Conservation (phyloP, 1,140 invertebrate species). For the Bombus haemorrhoidalis region DNA sequence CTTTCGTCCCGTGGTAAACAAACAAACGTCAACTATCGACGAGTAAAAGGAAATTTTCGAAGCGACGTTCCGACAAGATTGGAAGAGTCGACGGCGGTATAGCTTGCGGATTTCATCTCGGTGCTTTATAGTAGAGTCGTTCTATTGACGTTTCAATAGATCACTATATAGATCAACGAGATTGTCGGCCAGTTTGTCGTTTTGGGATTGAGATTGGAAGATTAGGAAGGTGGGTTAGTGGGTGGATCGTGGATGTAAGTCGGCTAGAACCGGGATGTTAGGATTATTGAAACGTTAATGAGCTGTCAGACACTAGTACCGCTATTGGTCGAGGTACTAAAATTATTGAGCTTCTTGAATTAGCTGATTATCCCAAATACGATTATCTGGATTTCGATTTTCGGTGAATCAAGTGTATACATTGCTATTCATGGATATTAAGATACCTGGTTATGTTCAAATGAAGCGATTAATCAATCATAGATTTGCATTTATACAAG, state of each 20-base stretch:
- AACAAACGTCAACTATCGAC: not conserved
- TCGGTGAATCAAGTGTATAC: not conserved
- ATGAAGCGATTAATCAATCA: too few relatives aligned
- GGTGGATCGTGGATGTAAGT: not conserved
- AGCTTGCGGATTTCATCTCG: not conserved
- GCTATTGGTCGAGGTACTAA: not conserved
- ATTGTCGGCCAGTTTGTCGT: not conserved
- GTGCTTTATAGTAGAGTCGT: not conserved
- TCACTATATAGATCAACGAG: not conserved
- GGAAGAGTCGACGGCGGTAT: not conserved
- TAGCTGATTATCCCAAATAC: not conserved
- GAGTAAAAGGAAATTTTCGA: conserved; percentile 8
- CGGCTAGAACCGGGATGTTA: not conserved
- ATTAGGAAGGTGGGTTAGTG: too few relatives aligned
- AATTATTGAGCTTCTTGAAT: not conserved
- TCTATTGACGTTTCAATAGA: conserved; percentile 33
- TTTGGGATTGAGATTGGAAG: not conserved
- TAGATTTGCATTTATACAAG: too few relatives aligned
- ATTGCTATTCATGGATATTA: too few relatives aligned
- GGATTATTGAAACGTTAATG: conserved; percentile 28
- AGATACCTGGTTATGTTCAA: too few relatives aligned
- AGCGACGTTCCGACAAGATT: too few relatives aligned
- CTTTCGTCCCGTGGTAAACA: not conserved
- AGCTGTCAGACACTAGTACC: not conserved
- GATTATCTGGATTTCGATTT: not conserved